phyloP scores from a whole-genome alignment of 2,797 vertebrate genomes.

The Trachops cirrhosus region DNA sequence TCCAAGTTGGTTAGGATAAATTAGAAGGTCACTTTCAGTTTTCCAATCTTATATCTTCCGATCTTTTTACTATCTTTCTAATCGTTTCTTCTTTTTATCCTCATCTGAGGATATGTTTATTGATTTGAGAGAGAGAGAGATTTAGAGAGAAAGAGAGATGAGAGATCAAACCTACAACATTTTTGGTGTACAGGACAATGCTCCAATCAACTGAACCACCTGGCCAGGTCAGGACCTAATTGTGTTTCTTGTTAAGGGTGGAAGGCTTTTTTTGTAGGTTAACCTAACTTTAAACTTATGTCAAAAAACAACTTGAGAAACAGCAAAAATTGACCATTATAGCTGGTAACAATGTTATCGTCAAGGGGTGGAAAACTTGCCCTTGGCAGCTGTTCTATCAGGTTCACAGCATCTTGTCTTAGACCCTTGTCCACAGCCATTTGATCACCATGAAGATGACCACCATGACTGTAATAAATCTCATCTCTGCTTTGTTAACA shows the following conservation, averaged over 20 bases:
- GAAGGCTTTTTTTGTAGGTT: slow-evolving; percentile 12
- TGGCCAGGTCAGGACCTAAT: neutral
- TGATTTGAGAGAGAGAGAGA: neutral
- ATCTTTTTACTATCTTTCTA: slow-evolving; percentile 15
- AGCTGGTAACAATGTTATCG: neutral
- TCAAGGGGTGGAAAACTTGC: neutral
- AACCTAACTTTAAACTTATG: slow-evolving; percentile 9
- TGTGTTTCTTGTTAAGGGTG: slow-evolving; percentile 18
- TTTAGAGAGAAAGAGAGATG: neutral
- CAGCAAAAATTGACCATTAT: neutral
- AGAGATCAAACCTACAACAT: neutral
- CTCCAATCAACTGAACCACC: no score
- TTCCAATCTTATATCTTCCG: no score
- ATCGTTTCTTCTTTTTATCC: slow-evolving; percentile 27
- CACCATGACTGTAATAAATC: neutral
- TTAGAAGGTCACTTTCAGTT: no score
- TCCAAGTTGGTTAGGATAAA: neutral
- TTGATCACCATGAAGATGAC: neutral
- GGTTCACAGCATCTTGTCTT: neutral
- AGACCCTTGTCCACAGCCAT: neutral
- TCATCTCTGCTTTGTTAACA: slow-evolving; percentile 30
- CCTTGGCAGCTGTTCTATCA: neutral
- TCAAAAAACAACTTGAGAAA: neutral
- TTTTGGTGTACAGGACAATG: neutral
- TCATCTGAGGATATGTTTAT: neutral